Percentiles rank a stretch among this genome's conserved stretches.
These are phyloP conservation scores for Microcebus lehilahytsara DNA, from an alignment of 2,113 vertebrate species.

Conservation along the genomic window DNA sequence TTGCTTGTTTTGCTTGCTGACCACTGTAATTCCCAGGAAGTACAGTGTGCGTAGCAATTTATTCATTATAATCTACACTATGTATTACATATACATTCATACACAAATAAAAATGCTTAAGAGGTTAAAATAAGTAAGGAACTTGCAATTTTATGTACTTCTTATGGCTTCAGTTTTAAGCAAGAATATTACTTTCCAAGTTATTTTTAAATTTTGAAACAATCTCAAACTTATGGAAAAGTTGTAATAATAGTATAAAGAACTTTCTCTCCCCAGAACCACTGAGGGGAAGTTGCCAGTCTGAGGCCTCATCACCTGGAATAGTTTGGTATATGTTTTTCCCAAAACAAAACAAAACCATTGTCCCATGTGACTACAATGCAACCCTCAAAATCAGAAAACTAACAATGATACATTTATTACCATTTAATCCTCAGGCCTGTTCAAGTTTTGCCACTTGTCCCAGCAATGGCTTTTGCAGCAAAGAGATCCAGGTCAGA, in stretches of 20 bases:
- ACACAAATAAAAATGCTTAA: background rate
- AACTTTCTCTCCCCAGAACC: background rate
- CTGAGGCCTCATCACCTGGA: background rate
- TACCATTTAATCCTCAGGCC: background rate
- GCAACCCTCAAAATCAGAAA: background rate
- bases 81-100: background rate
- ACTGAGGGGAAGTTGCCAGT: background rate
- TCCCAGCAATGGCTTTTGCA: background rate
- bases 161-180: background rate
- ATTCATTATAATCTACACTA: background rate
- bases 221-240: constrained; percentile 1
- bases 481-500: background rate
- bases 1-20: background rate
- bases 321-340: background rate
- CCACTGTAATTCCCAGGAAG: background rate
- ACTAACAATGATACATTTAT: background rate
- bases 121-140: background rate
- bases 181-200: background rate
- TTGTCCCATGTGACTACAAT: background rate
- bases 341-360: background rate
- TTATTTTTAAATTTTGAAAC: background rate
- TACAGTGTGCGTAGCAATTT: background rate
- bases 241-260: background rate
- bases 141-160: background rate
- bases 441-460: background rate